A percentile compares a stretch with the other conserved stretches of the same genome.
phyloP scores from a whole-genome alignment of 2,113 vertebrate species.

The Deroptyus accipitrinus region DNA sequence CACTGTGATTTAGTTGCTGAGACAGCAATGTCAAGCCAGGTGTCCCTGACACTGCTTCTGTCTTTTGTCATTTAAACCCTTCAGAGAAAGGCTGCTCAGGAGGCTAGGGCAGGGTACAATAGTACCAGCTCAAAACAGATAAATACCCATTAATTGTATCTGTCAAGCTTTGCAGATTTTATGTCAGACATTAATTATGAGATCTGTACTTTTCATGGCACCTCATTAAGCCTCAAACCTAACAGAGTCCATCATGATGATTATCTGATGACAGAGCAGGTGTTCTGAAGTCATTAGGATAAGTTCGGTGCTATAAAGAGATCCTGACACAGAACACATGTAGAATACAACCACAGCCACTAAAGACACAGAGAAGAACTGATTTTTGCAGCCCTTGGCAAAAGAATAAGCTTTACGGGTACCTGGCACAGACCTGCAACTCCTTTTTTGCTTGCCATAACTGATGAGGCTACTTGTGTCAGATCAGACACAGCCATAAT shows the following conservation, averaged over 20 bases:
- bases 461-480: not conserved
- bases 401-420: not conserved
- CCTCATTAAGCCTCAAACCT: not conserved
- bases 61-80: not conserved
- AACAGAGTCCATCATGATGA: not conserved
- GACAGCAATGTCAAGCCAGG: not conserved
- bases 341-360: not conserved
- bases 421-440: not conserved
- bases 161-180: not conserved
- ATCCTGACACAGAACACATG: rapidly evolving
- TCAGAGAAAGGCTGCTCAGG: not conserved
- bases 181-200: not conserved
- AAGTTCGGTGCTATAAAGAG: not conserved
- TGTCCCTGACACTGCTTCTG: not conserved
- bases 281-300: not conserved
- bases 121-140: not conserved
- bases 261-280: not conserved
- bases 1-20: not conserved
- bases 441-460: not conserved
- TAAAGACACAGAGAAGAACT: not conserved
- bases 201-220: not conserved
- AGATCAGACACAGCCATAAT: not conserved
- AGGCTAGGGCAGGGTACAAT: not conserved
- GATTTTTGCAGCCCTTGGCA: not conserved
- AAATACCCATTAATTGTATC: not conserved